A percentile compares a stretch with the other conserved stretches of the same genome.
Conservation (phyloP, 2,888 invertebrate species). For the Mechanitis messenoides region DNA sequence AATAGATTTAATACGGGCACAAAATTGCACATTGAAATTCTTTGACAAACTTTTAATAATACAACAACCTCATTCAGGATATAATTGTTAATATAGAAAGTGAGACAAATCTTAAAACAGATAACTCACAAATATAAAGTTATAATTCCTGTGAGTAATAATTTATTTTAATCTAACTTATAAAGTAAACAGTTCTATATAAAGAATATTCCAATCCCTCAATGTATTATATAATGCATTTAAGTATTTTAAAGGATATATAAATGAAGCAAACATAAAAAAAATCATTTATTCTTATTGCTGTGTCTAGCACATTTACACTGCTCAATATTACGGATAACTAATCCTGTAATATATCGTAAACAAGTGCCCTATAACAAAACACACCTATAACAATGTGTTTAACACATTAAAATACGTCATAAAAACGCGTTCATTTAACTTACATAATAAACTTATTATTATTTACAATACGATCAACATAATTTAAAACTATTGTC, state of each 20-base stretch:
- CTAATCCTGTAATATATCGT: background rate
- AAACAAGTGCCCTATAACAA: background rate
- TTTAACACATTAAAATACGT: conserved; percentile 7
- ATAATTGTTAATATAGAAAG: too few relatives aligned
- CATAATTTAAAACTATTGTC: conserved; percentile 17
- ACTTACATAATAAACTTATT: conserved; percentile 13
- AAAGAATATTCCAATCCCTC: too few relatives aligned
- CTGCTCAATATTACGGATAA: conserved; percentile 1
- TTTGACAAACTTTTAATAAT: too few relatives aligned
- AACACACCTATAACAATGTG: conserved; percentile 2
- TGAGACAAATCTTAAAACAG: too few relatives aligned
- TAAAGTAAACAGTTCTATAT: background rate
- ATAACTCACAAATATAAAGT: too few relatives aligned
- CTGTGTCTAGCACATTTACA: conserved; percentile 9
- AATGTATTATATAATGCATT: background rate
- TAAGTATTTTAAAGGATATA: background rate
- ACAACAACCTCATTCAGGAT: too few relatives aligned
- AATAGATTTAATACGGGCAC: too few relatives aligned
- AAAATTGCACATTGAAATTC: too few relatives aligned
- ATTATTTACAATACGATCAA: conserved; percentile 26
- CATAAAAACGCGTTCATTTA: background rate
- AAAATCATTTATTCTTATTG: conserved; percentile 2
- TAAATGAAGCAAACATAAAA: conserved; percentile 4
- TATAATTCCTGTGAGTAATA: too few relatives aligned
- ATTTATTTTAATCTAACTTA: too few relatives aligned